Evolutionary conservation across 2,888 invertebrate genomes (phyloP).

Genomic region (Lampropteryx suffumata): DNA sequence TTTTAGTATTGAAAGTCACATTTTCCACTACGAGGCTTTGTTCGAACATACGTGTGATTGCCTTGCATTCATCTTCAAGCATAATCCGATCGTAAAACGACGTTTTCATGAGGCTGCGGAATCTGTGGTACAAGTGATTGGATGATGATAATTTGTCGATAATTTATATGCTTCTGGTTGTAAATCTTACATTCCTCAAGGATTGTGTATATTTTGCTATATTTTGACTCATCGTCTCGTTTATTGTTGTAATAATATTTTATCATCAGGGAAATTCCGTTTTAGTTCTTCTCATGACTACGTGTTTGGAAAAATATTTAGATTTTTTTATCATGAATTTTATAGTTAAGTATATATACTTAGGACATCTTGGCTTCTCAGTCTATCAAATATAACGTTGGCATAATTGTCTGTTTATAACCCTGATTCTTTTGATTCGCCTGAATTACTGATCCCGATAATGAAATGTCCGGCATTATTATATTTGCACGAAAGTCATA

Average conservation of each 20-base stretch:
- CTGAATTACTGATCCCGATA: too few species aligned
- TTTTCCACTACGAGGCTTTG: conserved; percentile 76
- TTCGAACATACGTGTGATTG: conserved; percentile 70
- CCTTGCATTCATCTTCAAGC: conserved; percentile 72
- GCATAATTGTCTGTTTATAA: too few species aligned
- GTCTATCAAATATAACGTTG: too few species aligned
- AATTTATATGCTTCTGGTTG: conserved; percentile 16
- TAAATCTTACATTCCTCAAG: conserved; percentile 16
- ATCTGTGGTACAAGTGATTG: conserved; percentile 42
- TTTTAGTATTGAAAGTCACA: conserved; percentile 77
- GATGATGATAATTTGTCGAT: conserved; percentile 16
- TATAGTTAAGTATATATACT: too few species aligned
- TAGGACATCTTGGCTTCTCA: too few species aligned
- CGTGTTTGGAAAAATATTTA: background rate
- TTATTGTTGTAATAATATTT: background rate
- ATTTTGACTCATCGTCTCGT: conserved; percentile 4
- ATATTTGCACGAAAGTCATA: too few species aligned
- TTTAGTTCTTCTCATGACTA: background rate
- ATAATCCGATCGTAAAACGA: conserved; percentile 73
- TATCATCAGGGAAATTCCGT: background rate
- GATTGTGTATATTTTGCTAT: conserved; percentile 13
- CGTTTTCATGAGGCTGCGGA: conserved; percentile 58
- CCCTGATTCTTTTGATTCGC: too few species aligned
- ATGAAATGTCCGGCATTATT: too few species aligned
- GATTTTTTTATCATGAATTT: background rate